Conservation (phyloP, 2,888 invertebrate species). For the Tenthredo distinguenda region DNA sequence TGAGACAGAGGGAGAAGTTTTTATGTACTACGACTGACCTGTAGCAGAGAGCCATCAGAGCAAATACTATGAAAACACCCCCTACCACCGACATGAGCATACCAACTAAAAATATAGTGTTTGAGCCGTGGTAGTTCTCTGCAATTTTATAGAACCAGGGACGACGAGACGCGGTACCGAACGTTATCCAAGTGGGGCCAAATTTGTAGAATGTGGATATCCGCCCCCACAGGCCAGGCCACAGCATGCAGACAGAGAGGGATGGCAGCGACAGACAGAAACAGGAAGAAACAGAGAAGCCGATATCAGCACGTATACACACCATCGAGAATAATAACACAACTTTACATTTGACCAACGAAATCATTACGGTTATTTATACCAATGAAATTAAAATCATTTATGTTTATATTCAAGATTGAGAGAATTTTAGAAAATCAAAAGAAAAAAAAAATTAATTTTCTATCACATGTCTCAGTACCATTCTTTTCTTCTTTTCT, state of each 20-base stretch:
- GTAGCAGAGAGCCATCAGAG: constrained; percentile 99
- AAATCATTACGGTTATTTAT: constrained; percentile 42
- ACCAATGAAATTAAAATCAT: constrained; percentile 35
- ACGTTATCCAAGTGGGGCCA: constrained; percentile 39
- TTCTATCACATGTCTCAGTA: neutral
- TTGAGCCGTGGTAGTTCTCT: constrained; percentile 98
- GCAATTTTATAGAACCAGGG: constrained; percentile 73
- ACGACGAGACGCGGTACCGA: constrained; percentile 36
- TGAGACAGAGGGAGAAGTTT: constrained; percentile 99
- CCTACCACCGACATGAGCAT: constrained; percentile 99
- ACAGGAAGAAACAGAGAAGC: constrained; percentile 81
- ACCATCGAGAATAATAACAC: constrained; percentile 58
- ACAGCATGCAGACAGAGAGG: constrained; percentile 81
- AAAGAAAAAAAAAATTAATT: neutral
- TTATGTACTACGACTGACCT: constrained; percentile 99
- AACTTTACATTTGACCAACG: constrained; percentile 1
- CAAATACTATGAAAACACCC: constrained; percentile 99
- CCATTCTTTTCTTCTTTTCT: neutral
- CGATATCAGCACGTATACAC: constrained; percentile 75
- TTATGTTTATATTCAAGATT: neutral
- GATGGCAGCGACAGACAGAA: constrained; percentile 81
- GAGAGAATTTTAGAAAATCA: neutral
- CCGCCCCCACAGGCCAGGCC: constrained; percentile 73
- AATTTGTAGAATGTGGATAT: constrained; percentile 61
- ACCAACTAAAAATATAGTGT: constrained; percentile 98